Conservation (phyloP, 2,797 vertebrate species). For the Tinamus major region DNA sequence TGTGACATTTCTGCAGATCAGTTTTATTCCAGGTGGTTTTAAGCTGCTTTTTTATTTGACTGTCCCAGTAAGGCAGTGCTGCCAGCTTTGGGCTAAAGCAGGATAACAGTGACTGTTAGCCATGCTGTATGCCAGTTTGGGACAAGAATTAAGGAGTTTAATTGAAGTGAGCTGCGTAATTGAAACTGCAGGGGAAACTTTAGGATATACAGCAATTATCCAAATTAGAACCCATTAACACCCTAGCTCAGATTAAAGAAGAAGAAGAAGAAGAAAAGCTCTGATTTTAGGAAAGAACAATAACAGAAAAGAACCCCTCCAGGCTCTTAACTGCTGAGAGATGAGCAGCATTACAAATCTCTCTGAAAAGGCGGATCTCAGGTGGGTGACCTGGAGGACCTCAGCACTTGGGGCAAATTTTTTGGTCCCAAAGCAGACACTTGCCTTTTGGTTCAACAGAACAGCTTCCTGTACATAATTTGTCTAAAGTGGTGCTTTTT, state of each 20-base stretch:
- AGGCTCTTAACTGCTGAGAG: conserved; percentile 28
- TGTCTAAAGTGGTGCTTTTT: background rate
- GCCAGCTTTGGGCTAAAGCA: background rate
- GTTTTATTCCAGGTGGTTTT: background rate
- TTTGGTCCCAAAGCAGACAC: background rate
- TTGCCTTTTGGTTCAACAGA: conserved; percentile 32
- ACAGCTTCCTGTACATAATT: background rate
- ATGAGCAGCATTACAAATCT: conserved; percentile 19
- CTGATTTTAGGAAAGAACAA: conserved; percentile 32
- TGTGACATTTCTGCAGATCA: background rate
- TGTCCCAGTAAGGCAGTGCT: background rate
- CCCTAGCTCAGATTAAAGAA: background rate
- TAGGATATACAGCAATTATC: conserved; percentile 39
- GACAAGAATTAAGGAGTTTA: conserved; percentile 49
- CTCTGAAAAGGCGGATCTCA: background rate
- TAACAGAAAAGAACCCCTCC: background rate
- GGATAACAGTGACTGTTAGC: background rate
- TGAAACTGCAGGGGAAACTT: conserved; percentile 68
- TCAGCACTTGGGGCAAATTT: background rate
- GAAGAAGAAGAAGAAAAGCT: background rate
- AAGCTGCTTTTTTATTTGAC: background rate
- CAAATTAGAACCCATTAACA: conserved; percentile 35
- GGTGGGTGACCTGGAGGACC: conserved; percentile 29
- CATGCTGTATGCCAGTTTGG: background rate
- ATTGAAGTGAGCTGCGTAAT: conserved; percentile 45